Percentiles rank a stretch among this genome's conserved stretches.
phyloP scores from a whole-genome alignment of 2,797 vertebrate species.

The Gymnopithys bicolor region DNA sequence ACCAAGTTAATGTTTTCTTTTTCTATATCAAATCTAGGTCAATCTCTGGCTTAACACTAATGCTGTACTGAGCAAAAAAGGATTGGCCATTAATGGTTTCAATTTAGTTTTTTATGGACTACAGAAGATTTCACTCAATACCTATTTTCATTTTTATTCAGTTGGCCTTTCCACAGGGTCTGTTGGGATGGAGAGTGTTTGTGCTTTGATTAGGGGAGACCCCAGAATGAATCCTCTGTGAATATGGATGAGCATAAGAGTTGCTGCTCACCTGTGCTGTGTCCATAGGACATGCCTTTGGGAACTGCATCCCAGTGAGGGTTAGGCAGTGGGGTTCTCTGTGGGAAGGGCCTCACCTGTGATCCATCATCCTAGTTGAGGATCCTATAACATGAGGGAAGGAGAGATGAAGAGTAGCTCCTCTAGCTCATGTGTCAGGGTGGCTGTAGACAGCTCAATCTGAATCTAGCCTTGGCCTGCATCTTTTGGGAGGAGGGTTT shows the following conservation, averaged over 20 bases:
- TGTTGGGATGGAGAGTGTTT: not conserved
- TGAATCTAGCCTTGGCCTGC: not conserved
- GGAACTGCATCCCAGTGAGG: not conserved
- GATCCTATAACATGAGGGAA: not conserved
- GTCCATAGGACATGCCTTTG: not conserved
- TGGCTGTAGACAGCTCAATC: not conserved
- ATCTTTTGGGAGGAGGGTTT: not conserved
- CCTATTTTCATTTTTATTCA: conserved; percentile 63
- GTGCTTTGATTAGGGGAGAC: not conserved
- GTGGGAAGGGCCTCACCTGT: not conserved
- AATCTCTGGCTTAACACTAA: conserved; percentile 62
- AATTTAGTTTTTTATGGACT: conserved; percentile 60
- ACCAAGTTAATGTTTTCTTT: conserved; percentile 60
- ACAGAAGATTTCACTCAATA: conserved; percentile 55
- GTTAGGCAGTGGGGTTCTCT: not conserved
- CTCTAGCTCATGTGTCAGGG: fast-evolving
- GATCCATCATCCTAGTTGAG: not conserved
- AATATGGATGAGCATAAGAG: conserved; percentile 1
- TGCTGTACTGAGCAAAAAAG: conserved; percentile 44
- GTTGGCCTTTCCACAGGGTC: not conserved
- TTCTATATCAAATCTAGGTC: conserved; percentile 62
- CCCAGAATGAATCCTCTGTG: not conserved
- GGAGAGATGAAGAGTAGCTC: not conserved
- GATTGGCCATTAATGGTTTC: conserved; percentile 66
- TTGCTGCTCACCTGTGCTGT: not conserved